Percentiles rank a stretch among this genome's conserved stretches.
These are phyloP conservation scores for Heteromurus nitidus DNA, from an alignment of 2,888 invertebrate species.

Conservation along the genomic window DNA sequence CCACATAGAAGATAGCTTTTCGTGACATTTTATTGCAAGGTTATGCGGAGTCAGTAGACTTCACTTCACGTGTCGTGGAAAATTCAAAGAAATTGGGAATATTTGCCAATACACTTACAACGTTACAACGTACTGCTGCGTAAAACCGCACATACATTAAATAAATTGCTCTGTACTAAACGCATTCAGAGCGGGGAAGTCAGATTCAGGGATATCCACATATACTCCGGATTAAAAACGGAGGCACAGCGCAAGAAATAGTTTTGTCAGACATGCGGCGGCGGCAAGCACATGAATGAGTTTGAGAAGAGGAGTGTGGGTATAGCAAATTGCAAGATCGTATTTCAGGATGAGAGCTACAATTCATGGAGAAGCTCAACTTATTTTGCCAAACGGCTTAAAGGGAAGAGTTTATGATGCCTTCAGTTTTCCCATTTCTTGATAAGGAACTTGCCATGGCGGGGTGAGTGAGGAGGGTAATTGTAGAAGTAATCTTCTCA, in stretches of 20 bases:
- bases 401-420: constrained; percentile 34
- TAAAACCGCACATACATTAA: no score
- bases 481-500: constrained; percentile 4
- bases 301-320: neutral
- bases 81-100: no score
- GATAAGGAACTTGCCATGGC: neutral
- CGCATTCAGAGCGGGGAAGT: no score
- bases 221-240: no score
- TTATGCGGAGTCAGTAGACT: no score
- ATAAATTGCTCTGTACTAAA: no score
- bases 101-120: no score
- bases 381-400: neutral
- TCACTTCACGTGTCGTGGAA: no score
- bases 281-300: neutral
- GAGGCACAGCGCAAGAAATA: neutral
- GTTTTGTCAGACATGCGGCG: neutral
- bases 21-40: neutral
- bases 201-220: no score
- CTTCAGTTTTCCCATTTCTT: constrained; percentile 16
- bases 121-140: no score
- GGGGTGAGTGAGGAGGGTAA: constrained; percentile 10
- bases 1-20: neutral
- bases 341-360: constrained; percentile 40
- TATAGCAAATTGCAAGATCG: constrained; percentile 4
- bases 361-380: neutral